Evolutionary conservation across 2,113 vertebrate species (phyloP).

Genomic region (Antennarius striatus): DNA sequence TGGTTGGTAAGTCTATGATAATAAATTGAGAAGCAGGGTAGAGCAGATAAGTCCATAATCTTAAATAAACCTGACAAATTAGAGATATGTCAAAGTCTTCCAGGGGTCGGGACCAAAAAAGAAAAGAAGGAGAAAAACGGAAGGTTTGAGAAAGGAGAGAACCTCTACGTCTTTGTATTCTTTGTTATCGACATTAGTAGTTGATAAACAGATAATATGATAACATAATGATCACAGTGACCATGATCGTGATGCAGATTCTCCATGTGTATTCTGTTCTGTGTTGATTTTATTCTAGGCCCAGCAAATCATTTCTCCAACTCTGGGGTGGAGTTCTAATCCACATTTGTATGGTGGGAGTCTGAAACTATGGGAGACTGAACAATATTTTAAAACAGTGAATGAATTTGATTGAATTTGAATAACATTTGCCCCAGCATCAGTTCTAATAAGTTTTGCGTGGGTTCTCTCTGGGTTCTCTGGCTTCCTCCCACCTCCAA

Average conservation of each 20-base stretch:
- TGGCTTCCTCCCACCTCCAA: too few relatives aligned
- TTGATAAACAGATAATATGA: conserved; percentile 44
- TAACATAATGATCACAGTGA: conserved; percentile 45
- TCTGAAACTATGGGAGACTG: conserved; percentile 17
- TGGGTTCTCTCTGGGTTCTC: too few relatives aligned
- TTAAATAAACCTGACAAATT: conserved; percentile 42
- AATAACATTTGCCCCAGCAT: not conserved
- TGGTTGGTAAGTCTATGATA: conserved; percentile 34
- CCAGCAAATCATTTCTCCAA: conserved; percentile 60
- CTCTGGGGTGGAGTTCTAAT: conserved; percentile 66
- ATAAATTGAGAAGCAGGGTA: conserved; percentile 65
- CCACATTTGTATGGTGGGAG: conserved; percentile 53
- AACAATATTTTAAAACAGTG: not conserved
- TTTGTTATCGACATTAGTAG: conserved; percentile 66
- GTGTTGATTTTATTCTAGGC: conserved; percentile 42
- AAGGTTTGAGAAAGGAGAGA: conserved; percentile 70
- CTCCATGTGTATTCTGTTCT: conserved; percentile 42
- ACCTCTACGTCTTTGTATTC: conserved; percentile 66
- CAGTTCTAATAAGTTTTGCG: too few relatives aligned
- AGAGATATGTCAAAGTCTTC: conserved; percentile 77
- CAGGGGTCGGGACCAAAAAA: conserved; percentile 67
- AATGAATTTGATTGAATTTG: not conserved
- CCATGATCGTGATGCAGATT: conserved; percentile 47
- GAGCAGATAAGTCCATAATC: conserved; percentile 9
- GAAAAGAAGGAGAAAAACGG: conserved; percentile 55